Evolutionary conservation across 2,797 vertebrate species (phyloP).

Genomic region (Catharus ustulatus): DNA sequence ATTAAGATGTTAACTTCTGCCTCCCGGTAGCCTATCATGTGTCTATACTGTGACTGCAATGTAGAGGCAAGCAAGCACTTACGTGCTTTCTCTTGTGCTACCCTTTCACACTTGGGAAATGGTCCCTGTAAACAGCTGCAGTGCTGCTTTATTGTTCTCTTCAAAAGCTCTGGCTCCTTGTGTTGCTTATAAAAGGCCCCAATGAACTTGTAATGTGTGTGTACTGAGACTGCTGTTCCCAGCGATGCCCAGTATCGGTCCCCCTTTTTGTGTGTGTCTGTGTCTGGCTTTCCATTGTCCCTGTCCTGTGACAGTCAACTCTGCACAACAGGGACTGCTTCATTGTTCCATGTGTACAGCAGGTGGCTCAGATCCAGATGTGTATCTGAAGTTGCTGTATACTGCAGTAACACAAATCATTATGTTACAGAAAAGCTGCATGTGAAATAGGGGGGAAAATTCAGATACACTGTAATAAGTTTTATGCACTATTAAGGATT

Average conservation of each 20-base stretch:
- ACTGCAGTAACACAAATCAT: not conserved
- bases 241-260: not conserved
- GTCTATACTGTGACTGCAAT: not conserved
- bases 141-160: slow-evolving; percentile 51
- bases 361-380: slow-evolving; percentile 38
- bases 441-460: not conserved
- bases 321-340: not conserved
- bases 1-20: slow-evolving; percentile 67
- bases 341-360: not conserved
- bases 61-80: not conserved
- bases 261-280: not conserved
- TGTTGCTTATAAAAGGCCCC: slow-evolving; percentile 42
- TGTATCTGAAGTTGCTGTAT: not conserved
- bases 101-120: slow-evolving; percentile 54
- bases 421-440: not conserved
- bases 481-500: not conserved
- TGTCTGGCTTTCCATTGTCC: not conserved
- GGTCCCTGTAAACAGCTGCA: slow-evolving; percentile 62
- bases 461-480: not conserved
- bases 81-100: slow-evolving; percentile 37
- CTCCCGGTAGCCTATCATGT: slow-evolving; percentile 9
- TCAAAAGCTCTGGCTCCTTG: slow-evolving; percentile 43
- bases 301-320: not conserved
- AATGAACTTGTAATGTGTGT: not conserved
- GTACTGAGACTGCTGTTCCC: not conserved